phyloP scores from a whole-genome alignment of 2,797 vertebrate species.

The Alexandromys oeconomus region DNA sequence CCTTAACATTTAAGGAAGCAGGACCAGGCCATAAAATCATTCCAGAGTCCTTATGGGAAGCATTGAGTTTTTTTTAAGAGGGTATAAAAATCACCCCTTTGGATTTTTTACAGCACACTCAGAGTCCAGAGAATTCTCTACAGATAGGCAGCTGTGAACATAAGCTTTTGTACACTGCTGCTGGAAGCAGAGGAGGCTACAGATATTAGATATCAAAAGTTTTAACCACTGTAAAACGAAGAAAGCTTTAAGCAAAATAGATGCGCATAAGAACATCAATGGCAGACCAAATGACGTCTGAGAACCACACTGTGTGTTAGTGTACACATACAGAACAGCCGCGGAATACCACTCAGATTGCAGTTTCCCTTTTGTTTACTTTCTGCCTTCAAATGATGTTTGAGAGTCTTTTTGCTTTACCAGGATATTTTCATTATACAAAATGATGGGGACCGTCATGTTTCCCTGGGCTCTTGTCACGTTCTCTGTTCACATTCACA shows the following conservation, averaged over 20 bases:
- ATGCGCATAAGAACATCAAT: not conserved
- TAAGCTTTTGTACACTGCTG: not conserved
- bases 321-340: not conserved
- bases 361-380: not conserved
- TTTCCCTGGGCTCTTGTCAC: not conserved
- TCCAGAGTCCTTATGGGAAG: slow-evolving; percentile 41
- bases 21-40: slow-evolving; percentile 41
- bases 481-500: not conserved
- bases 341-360: not conserved
- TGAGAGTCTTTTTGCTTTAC: not conserved
- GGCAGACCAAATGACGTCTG: not conserved
- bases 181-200: not conserved
- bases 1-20: slow-evolving; percentile 54
- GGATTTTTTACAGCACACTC: slow-evolving; percentile 24
- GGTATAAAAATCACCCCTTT: slow-evolving; percentile 63
- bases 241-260: slow-evolving; percentile 20
- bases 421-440: not conserved
- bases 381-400: not conserved
- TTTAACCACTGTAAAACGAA: slow-evolving; percentile 53
- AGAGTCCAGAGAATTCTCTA: slow-evolving; percentile 55
- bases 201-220: not conserved
- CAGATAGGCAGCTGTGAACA: not conserved
- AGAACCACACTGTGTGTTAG: not conserved
- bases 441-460: not conserved
- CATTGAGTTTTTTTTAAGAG: slow-evolving; percentile 70